These are phyloP conservation scores for Iguana delicatissima DNA, from an alignment of 2,797 vertebrate species.

Conservation along the genomic window DNA sequence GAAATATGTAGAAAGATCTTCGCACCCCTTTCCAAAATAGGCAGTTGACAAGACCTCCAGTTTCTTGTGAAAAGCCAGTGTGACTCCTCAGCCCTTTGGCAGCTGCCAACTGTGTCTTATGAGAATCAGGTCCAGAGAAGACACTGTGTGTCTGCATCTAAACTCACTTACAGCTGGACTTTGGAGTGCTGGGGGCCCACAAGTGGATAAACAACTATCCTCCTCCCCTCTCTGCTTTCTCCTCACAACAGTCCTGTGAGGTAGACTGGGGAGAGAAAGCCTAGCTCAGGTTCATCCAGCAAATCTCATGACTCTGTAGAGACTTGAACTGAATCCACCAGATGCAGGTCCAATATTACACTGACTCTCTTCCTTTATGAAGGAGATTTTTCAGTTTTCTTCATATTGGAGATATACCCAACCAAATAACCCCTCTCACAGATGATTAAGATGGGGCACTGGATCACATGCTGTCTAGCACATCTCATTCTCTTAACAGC, in stretches of 20 bases:
- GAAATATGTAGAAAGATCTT: background rate
- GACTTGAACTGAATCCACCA: background rate
- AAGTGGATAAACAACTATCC: no score
- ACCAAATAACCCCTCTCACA: background rate
- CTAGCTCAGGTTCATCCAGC: background rate
- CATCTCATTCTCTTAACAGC: background rate
- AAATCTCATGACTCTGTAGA: background rate
- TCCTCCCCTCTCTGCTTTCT: no score
- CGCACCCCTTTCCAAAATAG: no score
- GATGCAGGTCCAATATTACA: background rate
- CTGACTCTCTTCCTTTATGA: background rate
- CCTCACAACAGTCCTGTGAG: no score
- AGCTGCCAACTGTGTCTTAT: background rate
- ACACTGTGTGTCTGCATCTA: no score
- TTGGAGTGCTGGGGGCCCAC: no score
- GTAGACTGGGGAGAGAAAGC: no score
- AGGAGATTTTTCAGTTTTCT: background rate
- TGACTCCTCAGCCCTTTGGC: background rate
- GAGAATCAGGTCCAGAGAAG: no score
- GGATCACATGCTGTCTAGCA: background rate
- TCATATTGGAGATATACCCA: background rate
- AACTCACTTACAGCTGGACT: no score
- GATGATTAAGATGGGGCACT: background rate
- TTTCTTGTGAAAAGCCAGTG: background rate
- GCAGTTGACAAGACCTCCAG: no score